Evolutionary conservation across 2,113 vertebrate genomes (phyloP).

Genomic region (Ahaetulla prasina): DNA sequence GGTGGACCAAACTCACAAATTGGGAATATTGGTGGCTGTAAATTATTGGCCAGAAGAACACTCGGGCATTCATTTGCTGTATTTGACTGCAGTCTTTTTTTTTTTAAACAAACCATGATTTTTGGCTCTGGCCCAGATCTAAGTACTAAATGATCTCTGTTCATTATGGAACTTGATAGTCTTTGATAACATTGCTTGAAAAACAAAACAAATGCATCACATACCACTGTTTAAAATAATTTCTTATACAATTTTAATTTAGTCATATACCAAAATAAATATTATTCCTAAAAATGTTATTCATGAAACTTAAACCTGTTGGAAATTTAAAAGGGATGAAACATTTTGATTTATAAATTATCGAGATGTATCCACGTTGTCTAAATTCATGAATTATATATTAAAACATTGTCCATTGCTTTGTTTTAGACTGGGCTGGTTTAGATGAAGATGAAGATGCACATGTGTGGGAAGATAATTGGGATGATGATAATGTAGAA

Average conservation of each 20-base stretch:
- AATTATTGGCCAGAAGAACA: neutral
- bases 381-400: neutral
- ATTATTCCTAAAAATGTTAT: neutral
- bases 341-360: neutral
- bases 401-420: slow-evolving; percentile 3
- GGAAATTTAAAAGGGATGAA: neutral
- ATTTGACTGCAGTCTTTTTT: slow-evolving; percentile 10
- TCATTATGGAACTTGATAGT: neutral
- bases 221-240: neutral
- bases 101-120: neutral
- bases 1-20: neutral
- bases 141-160: neutral
- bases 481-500: slow-evolving; percentile 98
- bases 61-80: neutral
- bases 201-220: neutral
- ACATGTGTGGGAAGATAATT: slow-evolving; percentile 99
- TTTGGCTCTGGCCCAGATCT: neutral
- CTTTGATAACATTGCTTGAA: neutral
- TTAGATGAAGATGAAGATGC: slow-evolving; percentile 98
- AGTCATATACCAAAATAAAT: neutral
- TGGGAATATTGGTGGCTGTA: neutral
- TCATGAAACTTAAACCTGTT: neutral
- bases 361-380: neutral
- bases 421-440: slow-evolving; percentile 89
- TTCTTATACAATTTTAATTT: neutral